These are phyloP conservation scores for Sciurus carolinensis DNA, from an alignment of 2,797 vertebrate genomes.

Conservation along the genomic window DNA sequence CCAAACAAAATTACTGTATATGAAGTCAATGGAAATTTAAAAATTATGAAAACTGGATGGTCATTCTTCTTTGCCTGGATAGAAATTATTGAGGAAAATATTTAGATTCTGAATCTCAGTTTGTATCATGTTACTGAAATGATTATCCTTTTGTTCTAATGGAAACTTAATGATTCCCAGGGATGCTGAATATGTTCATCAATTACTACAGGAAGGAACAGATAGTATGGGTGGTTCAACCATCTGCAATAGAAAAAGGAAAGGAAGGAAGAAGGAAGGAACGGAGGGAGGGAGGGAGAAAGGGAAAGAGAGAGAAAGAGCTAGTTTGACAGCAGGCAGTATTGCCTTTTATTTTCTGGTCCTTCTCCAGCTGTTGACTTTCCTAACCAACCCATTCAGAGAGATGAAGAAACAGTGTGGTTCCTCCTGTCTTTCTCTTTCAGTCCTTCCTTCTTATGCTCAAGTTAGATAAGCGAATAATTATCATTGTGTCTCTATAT, in stretches of 20 bases:
- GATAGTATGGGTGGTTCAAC: conserved; percentile 73
- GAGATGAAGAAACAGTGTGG: conserved; percentile 82
- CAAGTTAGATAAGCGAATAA: conserved; percentile 82
- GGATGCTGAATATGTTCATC: conserved; percentile 79
- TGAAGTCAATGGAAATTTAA: conserved; percentile 78
- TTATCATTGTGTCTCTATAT: conserved; percentile 74
- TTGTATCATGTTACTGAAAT: conserved; percentile 83
- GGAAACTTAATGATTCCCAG: conserved; percentile 83
- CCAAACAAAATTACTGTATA: conserved; percentile 66
- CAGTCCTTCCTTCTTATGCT: conserved; percentile 83
- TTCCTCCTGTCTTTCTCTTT: conserved; percentile 81
- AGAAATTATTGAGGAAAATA: conserved; percentile 86
- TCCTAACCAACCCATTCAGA: conserved; percentile 29
- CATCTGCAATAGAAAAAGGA: not conserved
- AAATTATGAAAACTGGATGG: conserved; percentile 80
- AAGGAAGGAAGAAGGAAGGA: not conserved
- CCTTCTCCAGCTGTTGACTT: conserved; percentile 73
- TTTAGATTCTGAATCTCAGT: conserved; percentile 83
- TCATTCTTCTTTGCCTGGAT: conserved; percentile 83
- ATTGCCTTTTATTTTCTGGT: conserved; percentile 59
- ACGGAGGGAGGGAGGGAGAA: accelerated
- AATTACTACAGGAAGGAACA: conserved; percentile 79
- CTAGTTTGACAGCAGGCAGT: conserved; percentile 73
- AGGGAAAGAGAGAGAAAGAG: not conserved
- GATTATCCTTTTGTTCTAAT: conserved; percentile 80